phyloP scores from a whole-genome alignment of 1,140 invertebrate species.

The Protaetia brevitarsis region DNA sequence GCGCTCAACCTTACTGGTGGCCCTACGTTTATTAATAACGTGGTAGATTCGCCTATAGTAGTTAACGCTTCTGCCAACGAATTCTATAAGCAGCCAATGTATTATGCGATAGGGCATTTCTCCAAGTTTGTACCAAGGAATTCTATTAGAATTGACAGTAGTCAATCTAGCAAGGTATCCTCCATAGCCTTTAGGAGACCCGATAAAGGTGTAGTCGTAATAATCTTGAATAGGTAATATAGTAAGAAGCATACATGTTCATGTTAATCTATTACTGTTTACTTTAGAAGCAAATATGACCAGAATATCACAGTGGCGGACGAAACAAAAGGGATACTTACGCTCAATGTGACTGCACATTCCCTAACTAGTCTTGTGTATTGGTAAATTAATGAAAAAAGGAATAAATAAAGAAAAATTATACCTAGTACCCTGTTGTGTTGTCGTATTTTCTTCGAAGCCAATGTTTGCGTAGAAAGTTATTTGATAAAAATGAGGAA shows the following conservation, averaged over 20 bases:
- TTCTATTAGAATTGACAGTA: slow-evolving; percentile 46
- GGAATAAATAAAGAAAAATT: neutral
- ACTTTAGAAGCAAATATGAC: neutral
- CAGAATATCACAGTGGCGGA: neutral
- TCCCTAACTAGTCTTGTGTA: slow-evolving; percentile 9
- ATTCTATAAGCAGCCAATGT: slow-evolving; percentile 73
- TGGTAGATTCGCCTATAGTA: slow-evolving; percentile 67
- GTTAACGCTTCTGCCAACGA: slow-evolving; percentile 55
- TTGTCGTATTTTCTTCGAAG: no score
- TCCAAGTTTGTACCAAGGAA: slow-evolving; percentile 59
- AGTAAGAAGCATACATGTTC: neutral
- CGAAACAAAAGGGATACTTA: neutral
- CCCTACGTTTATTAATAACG: slow-evolving; percentile 66
- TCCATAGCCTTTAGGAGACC: slow-evolving; percentile 52
- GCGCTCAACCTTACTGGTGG: slow-evolving; percentile 64
- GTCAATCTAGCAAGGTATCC: slow-evolving; percentile 34
- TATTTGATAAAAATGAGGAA: no score
- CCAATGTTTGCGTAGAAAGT: no score
- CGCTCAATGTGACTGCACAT: neutral
- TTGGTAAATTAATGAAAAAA: neutral
- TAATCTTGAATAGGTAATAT: slow-evolving; percentile 39
- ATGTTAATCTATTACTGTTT: neutral
- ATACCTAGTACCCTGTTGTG: no score
- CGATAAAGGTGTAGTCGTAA: slow-evolving; percentile 50
- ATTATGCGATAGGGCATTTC: slow-evolving; percentile 68